Evolutionary conservation across 2,113 vertebrate species (phyloP), one percentile per base, ranked within the genome.

Genomic region (Taurulus bubalis): DNA sequence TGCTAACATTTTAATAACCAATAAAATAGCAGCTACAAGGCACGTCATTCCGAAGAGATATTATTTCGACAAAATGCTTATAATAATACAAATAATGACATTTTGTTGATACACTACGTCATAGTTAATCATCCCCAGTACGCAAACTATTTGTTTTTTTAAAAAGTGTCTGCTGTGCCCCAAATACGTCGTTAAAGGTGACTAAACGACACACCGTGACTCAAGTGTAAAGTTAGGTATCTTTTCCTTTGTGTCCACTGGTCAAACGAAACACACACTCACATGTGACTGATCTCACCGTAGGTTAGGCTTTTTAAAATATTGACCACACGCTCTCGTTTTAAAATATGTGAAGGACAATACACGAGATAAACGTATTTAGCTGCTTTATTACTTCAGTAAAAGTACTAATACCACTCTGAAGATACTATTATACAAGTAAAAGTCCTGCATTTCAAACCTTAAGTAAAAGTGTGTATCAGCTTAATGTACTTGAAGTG

Each of bases 1-100:
- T 86, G 87, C 74, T 84, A 85, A 36, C 51, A 34, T 18, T 40
- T 15, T 3, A 38, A 30, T 18, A 2, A 30, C 4, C 22, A 62
- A 8, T 20, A 2, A 15, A 28, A 2, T 8, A 53, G 38, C 3
- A 8, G 3, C 28, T 16, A 2, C 9, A 0, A 30, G 15, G 3
- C 10, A 3, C 15, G 7, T 22, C 11, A 69, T 45, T 45, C 8
- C 42, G 3, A 8, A 16, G 9, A 22, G 6, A 20, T 30, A 3
- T 15, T 28, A 18, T 8, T 36, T 30, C 18, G 11, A 18, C 12
- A 24, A 34, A 34, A 26, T 32, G 1, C 11, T 56, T n/a, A 0
- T 22, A 40, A 28, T 14, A n/a, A 26, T 12, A 26, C 16, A 20
- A 49, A 49, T 6, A 20, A 55, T 9, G 45, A 8, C 26, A 49